Conservation (phyloP, 2,113 vertebrate genomes). For the Callocephalon fimbriatum region DNA sequence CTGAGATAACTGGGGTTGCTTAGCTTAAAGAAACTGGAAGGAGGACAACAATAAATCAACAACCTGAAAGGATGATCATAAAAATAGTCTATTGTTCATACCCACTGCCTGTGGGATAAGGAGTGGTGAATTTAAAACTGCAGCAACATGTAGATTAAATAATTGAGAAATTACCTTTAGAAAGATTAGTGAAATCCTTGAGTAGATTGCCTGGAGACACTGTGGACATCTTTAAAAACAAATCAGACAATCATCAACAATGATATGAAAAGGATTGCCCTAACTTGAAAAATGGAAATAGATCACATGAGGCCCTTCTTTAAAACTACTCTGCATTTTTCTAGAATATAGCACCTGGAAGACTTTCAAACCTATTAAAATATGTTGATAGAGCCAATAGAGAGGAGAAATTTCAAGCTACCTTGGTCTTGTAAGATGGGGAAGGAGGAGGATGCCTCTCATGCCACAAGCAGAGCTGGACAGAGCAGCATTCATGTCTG, state of each 20-base stretch:
- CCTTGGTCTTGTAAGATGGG: background rate
- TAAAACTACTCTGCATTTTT: background rate
- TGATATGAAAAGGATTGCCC: background rate
- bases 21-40: background rate
- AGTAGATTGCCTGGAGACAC: background rate
- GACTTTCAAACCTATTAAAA: background rate
- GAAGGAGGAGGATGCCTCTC: background rate
- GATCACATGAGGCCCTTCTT: background rate
- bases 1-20: background rate
- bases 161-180: background rate
- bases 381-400: background rate
- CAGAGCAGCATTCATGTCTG: background rate
- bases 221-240: background rate
- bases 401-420: background rate
- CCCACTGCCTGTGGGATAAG: background rate
- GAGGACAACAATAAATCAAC: background rate
- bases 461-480: background rate
- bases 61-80: background rate
- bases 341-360: background rate
- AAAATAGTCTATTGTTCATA: background rate
- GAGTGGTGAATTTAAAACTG: background rate
- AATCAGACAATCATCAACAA: background rate
- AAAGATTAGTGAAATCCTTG: background rate
- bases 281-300: background rate
- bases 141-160: background rate